Evolutionary conservation across 2,888 invertebrate species (phyloP).

Genomic region (Volucella bombylans): DNA sequence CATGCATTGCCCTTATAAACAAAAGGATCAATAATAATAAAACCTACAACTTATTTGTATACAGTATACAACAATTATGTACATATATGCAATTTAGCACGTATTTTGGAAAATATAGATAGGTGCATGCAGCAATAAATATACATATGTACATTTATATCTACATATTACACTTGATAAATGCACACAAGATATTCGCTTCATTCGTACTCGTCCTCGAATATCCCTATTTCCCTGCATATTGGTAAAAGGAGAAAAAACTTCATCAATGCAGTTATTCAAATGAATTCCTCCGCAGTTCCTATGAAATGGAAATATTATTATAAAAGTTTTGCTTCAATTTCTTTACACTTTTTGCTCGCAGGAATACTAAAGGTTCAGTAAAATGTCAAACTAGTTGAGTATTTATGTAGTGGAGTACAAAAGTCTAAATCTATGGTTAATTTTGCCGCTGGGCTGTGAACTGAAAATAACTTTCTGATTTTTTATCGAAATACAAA

Average conservation of each 20-base stretch:
- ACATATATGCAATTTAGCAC: no score
- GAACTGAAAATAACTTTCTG: conserved; percentile 62
- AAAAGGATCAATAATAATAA: no score
- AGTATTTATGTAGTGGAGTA: conserved; percentile 65
- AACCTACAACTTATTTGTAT: no score
- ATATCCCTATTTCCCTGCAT: conserved; percentile 11
- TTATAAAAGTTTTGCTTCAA: conserved; percentile 57
- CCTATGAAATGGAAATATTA: conserved; percentile 60
- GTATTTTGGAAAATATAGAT: no score
- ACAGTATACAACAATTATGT: no score
- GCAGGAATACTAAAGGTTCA: conserved; percentile 52
- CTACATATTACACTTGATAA: no score
- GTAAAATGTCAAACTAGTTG: conserved; percentile 64
- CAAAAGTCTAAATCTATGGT: conserved; percentile 72
- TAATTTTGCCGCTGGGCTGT: conserved; percentile 67
- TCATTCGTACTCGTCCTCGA: not conserved
- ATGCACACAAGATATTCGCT: not conserved
- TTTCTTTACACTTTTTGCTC: conserved; percentile 56
- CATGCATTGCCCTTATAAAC: no score
- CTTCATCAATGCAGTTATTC: conserved; percentile 71
- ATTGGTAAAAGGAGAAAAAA: conserved; percentile 46
- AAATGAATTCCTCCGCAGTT: conserved; percentile 61
- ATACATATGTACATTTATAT: no score
- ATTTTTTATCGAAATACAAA: conserved; percentile 60
- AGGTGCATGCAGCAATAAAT: no score